Evolutionary conservation across 2,888 invertebrate species (phyloP).

Genomic region (Candidula unifasciata): DNA sequence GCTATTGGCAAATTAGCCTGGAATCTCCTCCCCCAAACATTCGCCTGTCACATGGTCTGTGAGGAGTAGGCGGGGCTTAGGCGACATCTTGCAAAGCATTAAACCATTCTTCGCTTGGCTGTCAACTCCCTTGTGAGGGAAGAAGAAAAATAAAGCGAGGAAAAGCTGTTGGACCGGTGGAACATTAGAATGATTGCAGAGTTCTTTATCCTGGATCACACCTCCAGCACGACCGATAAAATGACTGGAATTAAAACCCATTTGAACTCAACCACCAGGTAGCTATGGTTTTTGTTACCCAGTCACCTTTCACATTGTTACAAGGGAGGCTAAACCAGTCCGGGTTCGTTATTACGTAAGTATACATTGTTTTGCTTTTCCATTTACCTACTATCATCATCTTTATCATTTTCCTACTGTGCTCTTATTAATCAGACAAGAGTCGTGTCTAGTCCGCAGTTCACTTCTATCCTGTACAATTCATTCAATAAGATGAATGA

Average conservation of each 20-base stretch:
- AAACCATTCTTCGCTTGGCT: background rate
- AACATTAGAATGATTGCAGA: constrained; percentile 29
- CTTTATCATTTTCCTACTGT: no score
- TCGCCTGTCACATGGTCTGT: background rate
- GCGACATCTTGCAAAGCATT: background rate
- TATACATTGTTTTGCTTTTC: background rate
- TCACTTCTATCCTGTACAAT: no score
- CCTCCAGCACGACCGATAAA: constrained; percentile 2
- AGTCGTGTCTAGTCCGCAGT: no score
- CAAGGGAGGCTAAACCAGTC: background rate
- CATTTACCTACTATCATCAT: background rate
- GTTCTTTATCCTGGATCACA: constrained; percentile 9
- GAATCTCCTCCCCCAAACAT: background rate
- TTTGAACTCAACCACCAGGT: constrained; percentile 21
- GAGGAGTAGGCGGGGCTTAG: constrained; percentile 10
- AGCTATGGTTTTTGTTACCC: constrained; percentile 1
- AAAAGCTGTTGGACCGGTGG: background rate
- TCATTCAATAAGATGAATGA: no score
- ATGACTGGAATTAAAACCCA: constrained; percentile 7
- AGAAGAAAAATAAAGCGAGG: background rate
- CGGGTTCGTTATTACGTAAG: background rate
- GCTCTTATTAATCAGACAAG: no score
- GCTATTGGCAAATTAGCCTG: background rate
- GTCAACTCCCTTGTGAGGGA: background rate
- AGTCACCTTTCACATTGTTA: background rate